These are phyloP conservation scores for Stenichneumon culpator DNA, from an alignment of 2,888 invertebrate genomes.

Conservation along the genomic window DNA sequence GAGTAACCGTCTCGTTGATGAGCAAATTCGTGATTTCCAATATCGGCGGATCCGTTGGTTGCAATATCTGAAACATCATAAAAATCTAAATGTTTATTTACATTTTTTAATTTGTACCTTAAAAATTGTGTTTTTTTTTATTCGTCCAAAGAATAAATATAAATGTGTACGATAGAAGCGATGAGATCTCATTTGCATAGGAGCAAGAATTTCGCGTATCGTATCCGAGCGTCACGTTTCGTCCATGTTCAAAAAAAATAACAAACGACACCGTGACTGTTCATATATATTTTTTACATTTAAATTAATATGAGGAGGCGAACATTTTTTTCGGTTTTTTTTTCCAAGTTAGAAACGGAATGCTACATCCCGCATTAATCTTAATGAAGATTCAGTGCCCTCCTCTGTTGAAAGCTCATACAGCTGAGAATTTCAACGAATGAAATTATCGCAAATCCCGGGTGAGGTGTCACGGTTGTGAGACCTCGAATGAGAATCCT, in stretches of 20 bases:
- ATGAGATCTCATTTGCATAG: too few species aligned
- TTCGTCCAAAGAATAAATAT: too few species aligned
- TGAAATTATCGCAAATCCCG: constrained; percentile 16
- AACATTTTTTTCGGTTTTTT: not conserved
- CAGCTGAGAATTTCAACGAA: constrained; percentile 10
- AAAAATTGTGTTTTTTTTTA: too few species aligned
- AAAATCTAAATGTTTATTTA: constrained; percentile 2
- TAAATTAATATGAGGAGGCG: too few species aligned
- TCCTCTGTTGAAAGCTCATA: constrained; percentile 10
- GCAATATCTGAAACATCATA: constrained; percentile 88
- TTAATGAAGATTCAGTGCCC: constrained; percentile 16
- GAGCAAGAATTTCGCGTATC: too few species aligned
- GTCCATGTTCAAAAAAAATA: too few species aligned
- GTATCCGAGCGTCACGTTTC: too few species aligned
- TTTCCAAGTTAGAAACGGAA: not conserved
- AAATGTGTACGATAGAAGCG: too few species aligned
- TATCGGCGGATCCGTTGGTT: constrained; percentile 89
- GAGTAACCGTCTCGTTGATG: constrained; percentile 89
- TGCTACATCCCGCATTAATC: not conserved
- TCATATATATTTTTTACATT: too few species aligned
- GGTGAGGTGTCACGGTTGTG: constrained; percentile 26
- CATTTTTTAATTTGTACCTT: not conserved
- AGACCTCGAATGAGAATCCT: constrained; percentile 26
- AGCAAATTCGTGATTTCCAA: constrained; percentile 90
- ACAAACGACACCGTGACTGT: too few species aligned